Evolutionary conservation across 2,113 vertebrate genomes (phyloP).

Genomic region (Scomber japonicus): DNA sequence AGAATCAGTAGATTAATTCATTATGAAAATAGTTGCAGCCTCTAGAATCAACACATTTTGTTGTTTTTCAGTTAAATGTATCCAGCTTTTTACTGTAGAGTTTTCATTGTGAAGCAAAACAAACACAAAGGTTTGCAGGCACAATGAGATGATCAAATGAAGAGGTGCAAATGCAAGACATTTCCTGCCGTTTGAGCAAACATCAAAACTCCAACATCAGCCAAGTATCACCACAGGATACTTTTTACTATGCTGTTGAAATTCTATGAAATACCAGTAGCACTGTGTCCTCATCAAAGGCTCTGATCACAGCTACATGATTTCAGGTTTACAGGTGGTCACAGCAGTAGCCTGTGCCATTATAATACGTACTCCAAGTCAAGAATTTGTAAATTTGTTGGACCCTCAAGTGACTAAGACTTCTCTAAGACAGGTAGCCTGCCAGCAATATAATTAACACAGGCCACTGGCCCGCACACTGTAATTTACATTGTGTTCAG

Average conservation of each 20-base stretch:
- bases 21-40: no score
- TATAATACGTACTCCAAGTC: no score
- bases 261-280: no score
- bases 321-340: no score
- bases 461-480: background rate
- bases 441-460: constrained; percentile 1
- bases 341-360: no score
- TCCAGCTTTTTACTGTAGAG: no score
- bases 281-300: background rate
- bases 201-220: no score
- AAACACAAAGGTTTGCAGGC: background rate
- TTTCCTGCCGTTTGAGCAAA: background rate
- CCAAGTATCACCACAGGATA: constrained; percentile 7
- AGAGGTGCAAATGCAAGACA: background rate
- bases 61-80: no score
- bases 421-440: background rate
- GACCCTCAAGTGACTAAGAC: background rate
- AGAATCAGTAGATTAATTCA: no score
- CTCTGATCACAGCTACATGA: background rate
- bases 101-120: no score
- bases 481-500: constrained; percentile 14
- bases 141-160: background rate
- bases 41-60: no score
- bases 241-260: background rate
- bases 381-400: background rate